Base-by-base conservation (phyloP, 1,140 invertebrate genomes). In the Coelopa frigida region DNA sequence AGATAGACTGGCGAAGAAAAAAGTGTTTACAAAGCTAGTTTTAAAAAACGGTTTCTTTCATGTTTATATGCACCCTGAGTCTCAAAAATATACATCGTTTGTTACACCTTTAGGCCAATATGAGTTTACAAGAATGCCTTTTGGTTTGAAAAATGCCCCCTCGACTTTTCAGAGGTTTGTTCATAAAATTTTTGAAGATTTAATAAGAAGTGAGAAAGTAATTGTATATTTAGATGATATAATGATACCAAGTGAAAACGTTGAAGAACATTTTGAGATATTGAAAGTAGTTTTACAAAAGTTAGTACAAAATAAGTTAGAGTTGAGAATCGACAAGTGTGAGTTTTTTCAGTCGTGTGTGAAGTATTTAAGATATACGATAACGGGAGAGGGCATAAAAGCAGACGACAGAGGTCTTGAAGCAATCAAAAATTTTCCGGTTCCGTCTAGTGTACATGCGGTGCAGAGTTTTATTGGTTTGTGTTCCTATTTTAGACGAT, bases 21-120 rank as follows among this genome's bases (percentile, higher is more conserved):
- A 46, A 24, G 52, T 48, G 22, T 70, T 59, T 50, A 51, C 54
- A 8, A 52, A 40, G 58, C 62, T 14, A 61, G 60, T 29, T 56
- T 51, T 76, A 23, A 75, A 56, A 33, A 74, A 46, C 27, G 64
- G 65, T 0, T 71, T 63, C 46, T 54, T 60, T 26, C 67, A 71
- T 29, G 58, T 71, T 2, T 35, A 37, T 14, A 33, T 63, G 7
- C 31, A 46, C 1, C 8, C 21, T 33, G 36, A 52, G 1, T 58
- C 54, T 15, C 50, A 48, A 10, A 50, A 56, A 39, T 54, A 53
- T 33, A 68, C 60, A 0, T 57, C 57, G 3, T 68, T 68, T 46
- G 54, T 59, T 3, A 61, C 58, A 7, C 57, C 58, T 3, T 50
- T 49, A 14, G 59, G 61, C 2, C 50, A 57, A 5, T 69, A 51